A percentile compares a stretch with the other conserved stretches of the same genome.
These are phyloP conservation scores for Pteruthius melanotis DNA, from an alignment of 2,113 vertebrate species.

Conservation along the genomic window DNA sequence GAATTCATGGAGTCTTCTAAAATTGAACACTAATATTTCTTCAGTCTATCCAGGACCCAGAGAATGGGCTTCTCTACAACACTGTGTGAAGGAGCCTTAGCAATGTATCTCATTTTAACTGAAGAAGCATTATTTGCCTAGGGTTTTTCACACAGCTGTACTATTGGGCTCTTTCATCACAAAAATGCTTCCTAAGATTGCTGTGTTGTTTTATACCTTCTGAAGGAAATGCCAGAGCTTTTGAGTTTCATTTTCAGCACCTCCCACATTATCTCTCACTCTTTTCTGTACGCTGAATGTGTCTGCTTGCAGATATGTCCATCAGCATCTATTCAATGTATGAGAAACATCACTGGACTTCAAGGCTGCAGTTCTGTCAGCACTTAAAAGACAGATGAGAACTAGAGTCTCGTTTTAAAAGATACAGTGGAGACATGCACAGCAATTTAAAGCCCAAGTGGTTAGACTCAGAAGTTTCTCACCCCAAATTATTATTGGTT, in stretches of 20 bases:
- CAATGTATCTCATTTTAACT: not conserved
- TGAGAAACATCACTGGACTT: not conserved
- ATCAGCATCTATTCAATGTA: not conserved
- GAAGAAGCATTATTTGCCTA: not conserved
- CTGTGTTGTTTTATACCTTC: not conserved
- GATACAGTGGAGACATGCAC: not conserved
- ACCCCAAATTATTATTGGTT: not conserved
- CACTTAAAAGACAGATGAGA: not conserved
- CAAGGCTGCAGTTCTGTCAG: not conserved
- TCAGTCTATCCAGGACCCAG: not conserved
- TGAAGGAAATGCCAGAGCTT: not conserved
- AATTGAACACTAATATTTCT: not conserved
- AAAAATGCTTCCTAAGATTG: not conserved
- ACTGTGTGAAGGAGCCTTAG: not conserved
- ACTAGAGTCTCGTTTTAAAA: not conserved
- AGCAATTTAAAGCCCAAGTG: not conserved
- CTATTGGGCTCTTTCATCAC: not conserved
- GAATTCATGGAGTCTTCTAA: not conserved
- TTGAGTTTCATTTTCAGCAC: constrained; percentile 9
- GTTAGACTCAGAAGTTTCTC: not conserved
- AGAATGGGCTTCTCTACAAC: not conserved
- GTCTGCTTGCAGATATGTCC: not conserved
- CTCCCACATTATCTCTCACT: not conserved
- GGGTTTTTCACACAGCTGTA: not conserved
- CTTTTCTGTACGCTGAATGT: not conserved